Evolutionary conservation across 2,113 vertebrate species (phyloP).

Genomic region (Sylvietta virens): DNA sequence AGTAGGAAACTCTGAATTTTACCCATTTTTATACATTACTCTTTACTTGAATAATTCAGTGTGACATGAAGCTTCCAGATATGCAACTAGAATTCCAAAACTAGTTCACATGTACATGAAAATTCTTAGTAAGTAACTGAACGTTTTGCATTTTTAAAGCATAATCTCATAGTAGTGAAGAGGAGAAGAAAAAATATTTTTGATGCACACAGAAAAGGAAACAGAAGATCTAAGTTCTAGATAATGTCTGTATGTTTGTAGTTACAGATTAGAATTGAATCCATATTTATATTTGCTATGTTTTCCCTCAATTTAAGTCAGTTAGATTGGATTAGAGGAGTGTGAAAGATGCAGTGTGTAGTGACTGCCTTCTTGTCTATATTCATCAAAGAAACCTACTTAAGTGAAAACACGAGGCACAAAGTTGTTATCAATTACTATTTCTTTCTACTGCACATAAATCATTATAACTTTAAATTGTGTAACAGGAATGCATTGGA

Average conservation of each 20-base stretch:
- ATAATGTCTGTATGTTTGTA: not conserved
- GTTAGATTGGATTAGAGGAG: not conserved
- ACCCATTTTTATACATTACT: not conserved
- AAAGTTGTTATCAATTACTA: not conserved
- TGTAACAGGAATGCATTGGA: not conserved
- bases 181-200: not conserved
- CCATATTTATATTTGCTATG: not conserved
- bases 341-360: not conserved
- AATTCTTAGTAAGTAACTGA: not conserved
- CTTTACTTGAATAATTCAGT: constrained; percentile 22
- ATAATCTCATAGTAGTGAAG: not conserved
- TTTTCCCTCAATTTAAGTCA: not conserved
- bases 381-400: not conserved
- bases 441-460: not conserved
- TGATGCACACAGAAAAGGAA: not conserved
- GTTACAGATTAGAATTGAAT: not conserved
- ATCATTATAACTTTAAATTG: not conserved
- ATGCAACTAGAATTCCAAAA: not conserved
- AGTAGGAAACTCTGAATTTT: not conserved
- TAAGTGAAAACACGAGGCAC: not conserved
- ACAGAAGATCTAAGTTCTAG: not conserved
- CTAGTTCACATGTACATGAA: not conserved
- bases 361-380: not conserved
- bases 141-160: constrained; percentile 9
- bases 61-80: not conserved